Percentiles rank a stretch among this genome's conserved stretches.
These are phyloP conservation scores for Azemiops feae DNA, from an alignment of 2,113 vertebrate species.

Conservation along the genomic window DNA sequence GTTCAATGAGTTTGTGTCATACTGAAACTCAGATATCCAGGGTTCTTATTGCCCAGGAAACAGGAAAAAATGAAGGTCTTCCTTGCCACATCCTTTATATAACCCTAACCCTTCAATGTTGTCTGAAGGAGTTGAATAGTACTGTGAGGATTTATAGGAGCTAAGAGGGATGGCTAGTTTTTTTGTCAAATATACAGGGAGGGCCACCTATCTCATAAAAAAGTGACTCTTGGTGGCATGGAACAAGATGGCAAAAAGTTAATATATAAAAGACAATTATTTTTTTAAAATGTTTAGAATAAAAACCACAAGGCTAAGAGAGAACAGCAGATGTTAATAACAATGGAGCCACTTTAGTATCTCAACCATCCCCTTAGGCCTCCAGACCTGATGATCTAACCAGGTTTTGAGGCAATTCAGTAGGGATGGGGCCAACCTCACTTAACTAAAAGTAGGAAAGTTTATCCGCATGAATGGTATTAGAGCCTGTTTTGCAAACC, in stretches of 20 bases:
- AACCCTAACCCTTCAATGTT: not conserved
- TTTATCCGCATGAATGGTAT: not conserved
- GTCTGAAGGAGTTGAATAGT: not conserved
- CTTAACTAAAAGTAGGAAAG: not conserved
- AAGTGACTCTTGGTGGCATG: not conserved
- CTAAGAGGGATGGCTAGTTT: not conserved
- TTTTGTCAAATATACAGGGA: not conserved
- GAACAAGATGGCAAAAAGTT: not conserved
- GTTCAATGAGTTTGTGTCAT: not conserved
- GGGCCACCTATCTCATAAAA: not conserved
- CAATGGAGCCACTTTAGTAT: not conserved
- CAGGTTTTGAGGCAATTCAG: not conserved
- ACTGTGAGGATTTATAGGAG: not conserved
- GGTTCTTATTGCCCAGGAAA: not conserved
- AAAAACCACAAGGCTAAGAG: not conserved
- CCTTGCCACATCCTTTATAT: not conserved
- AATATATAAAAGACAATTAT: not conserved
- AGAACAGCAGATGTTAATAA: not conserved
- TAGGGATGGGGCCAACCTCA: not conserved
- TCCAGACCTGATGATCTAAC: not conserved
- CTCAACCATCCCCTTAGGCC: not conserved
- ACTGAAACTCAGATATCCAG: not conserved
- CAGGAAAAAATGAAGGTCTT: not conserved
- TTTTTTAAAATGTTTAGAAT: not conserved
- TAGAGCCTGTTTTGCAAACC: not conserved